Evolutionary conservation across 2,888 invertebrate species (phyloP).

Genomic region (Tipula confusa): DNA sequence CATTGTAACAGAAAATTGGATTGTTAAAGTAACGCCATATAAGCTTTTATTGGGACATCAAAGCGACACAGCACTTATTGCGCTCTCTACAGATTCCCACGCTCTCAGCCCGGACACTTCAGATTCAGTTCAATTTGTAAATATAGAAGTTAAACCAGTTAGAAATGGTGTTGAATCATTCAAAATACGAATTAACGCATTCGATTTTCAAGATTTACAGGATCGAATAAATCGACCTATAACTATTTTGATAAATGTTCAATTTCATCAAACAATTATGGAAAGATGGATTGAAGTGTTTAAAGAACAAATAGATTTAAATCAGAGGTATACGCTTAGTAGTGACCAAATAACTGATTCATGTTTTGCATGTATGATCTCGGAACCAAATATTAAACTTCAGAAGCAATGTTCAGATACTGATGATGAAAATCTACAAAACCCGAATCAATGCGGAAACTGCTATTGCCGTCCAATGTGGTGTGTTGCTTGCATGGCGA

Average conservation of each 20-base stretch:
- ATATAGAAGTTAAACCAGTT: conserved; percentile 68
- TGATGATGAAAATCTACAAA: conserved; percentile 45
- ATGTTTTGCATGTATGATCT: conserved; percentile 87
- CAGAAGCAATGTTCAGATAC: conserved; percentile 61
- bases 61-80: conserved; percentile 68
- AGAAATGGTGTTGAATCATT: conserved; percentile 59
- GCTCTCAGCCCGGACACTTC: conserved; percentile 62
- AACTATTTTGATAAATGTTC: conserved; percentile 62
- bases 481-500: conserved; percentile 80
- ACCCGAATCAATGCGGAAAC: conserved; percentile 47
- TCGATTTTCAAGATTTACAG: conserved; percentile 72
- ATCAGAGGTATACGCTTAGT: conserved; percentile 56
- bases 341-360: conserved; percentile 60
- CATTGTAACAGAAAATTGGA: conserved; percentile 80
- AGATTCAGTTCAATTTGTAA: conserved; percentile 74
- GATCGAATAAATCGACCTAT: conserved; percentile 66
- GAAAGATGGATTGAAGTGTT: conserved; percentile 84
- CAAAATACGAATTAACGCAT: conserved; percentile 68
- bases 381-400: conserved; percentile 72
- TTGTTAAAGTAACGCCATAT: conserved; percentile 76
- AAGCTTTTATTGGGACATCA: conserved; percentile 71
- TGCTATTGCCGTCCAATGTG: conserved; percentile 84
- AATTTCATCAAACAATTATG: conserved; percentile 70
- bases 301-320: conserved; percentile 65
- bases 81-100: conserved; percentile 65